phyloP scores from a whole-genome alignment of 1,140 invertebrate genomes.

The Protaetia brevitarsis region DNA sequence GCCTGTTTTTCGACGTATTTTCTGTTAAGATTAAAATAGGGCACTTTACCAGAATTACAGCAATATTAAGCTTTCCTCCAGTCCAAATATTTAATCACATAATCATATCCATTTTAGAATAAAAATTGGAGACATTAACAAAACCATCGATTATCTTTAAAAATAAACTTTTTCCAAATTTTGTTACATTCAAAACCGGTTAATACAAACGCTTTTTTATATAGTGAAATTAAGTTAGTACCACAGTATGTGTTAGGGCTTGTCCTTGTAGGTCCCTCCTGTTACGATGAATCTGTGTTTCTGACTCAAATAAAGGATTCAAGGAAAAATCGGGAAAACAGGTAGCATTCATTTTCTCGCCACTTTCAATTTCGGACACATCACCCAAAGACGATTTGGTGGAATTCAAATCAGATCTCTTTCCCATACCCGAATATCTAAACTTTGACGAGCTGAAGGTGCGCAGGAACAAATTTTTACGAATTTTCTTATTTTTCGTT shows the following conservation, averaged over 20 bases:
- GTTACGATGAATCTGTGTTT: constrained; percentile 33
- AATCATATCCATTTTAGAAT: neutral
- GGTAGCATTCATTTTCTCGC: constrained; percentile 36
- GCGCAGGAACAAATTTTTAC: constrained; percentile 42
- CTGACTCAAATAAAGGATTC: constrained; percentile 27
- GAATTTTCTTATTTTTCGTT: constrained; percentile 31
- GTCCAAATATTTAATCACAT: no score
- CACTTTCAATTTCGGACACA: constrained; percentile 26
- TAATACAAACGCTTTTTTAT: constrained; percentile 14
- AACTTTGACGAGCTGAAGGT: constrained; percentile 47
- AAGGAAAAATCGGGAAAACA: constrained; percentile 46
- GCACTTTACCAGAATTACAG: no score
- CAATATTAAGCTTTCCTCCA: no score
- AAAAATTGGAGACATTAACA: neutral
- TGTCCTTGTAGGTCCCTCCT: constrained; percentile 30
- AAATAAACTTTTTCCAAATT: no score
- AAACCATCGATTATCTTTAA: neutral
- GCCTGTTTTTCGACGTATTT: no score
- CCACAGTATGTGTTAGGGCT: constrained; percentile 41
- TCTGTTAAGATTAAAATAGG: no score
- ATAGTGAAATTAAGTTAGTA: constrained; percentile 44
- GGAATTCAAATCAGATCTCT: constrained; percentile 34
- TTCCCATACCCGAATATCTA: constrained; percentile 29
- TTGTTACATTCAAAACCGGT: neutral
- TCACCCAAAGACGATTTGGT: constrained; percentile 36